These are phyloP conservation scores for Drosophila anomalata DNA, from an alignment of 2,888 invertebrate genomes.

Conservation along the genomic window DNA sequence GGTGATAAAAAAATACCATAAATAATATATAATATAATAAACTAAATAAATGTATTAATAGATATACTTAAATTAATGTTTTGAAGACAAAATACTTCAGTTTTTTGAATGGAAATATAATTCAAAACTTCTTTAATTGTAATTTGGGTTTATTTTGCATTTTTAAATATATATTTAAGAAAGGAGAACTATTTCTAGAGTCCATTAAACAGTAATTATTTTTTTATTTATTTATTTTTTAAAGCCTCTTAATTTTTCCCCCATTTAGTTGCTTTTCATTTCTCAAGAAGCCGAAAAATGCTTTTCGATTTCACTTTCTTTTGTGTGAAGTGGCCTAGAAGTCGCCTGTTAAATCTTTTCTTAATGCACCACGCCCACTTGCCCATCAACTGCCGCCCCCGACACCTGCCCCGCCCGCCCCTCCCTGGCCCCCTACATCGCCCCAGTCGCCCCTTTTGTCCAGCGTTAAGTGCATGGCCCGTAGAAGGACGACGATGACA, in stretches of 20 bases:
- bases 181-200: too few species aligned
- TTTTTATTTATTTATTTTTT: neutral
- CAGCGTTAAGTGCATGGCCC: slow-evolving; percentile 29
- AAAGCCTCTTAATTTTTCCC: neutral
- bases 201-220: neutral
- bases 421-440: neutral
- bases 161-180: too few species aligned
- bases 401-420: neutral
- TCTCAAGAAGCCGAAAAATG: slow-evolving; percentile 28
- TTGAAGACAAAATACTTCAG: too few species aligned
- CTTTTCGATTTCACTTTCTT: slow-evolving; percentile 42
- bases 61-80: too few species aligned
- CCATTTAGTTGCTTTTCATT: neutral
- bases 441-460: neutral
- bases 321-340: neutral
- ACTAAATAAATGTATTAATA: too few species aligned
- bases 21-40: too few species aligned
- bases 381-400: slow-evolving; percentile 19
- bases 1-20: neutral
- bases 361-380: slow-evolving; percentile 41
- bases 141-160: too few species aligned
- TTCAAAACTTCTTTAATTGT: too few species aligned
- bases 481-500: slow-evolving; percentile 41
- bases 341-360: slow-evolving; percentile 26
- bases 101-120: too few species aligned